Conservation (phyloP, 2,888 invertebrate species). For the Arctia plantaginis region DNA sequence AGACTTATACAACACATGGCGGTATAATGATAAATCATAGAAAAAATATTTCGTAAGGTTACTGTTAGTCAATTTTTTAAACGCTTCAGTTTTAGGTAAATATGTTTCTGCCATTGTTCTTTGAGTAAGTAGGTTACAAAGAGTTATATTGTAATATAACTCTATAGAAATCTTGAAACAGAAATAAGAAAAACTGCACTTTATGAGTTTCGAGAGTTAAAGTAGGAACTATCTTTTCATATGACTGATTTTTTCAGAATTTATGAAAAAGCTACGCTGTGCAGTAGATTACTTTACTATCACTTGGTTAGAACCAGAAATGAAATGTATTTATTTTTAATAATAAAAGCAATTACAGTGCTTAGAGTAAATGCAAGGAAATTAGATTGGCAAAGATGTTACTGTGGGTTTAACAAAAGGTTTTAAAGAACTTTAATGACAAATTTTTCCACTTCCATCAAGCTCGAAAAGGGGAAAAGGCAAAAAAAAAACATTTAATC, state of each 20-base stretch:
- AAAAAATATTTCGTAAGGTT: no score
- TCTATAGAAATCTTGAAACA: no score
- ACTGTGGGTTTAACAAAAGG: constrained; percentile 31
- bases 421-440: constrained; percentile 55
- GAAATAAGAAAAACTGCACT: background rate
- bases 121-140: no score
- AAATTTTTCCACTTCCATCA: constrained; percentile 55
- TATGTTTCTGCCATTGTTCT: no score
- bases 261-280: background rate
- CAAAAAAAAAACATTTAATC: constrained; percentile 84
- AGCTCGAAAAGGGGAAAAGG: constrained; percentile 55
- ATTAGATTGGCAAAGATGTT: background rate
- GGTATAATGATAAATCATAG: no score
- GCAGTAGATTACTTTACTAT: background rate
- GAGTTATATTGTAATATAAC: no score
- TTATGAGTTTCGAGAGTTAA: background rate
- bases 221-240: background rate
- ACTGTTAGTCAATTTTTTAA: no score
- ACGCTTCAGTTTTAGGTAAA: no score
- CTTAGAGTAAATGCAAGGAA: background rate
- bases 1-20: no score
- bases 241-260: background rate
- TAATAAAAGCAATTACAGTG: background rate
- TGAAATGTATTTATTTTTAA: background rate
- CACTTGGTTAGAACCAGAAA: background rate